Conservation (phyloP, 2,888 invertebrate species). For the Phorcus lineatus region DNA sequence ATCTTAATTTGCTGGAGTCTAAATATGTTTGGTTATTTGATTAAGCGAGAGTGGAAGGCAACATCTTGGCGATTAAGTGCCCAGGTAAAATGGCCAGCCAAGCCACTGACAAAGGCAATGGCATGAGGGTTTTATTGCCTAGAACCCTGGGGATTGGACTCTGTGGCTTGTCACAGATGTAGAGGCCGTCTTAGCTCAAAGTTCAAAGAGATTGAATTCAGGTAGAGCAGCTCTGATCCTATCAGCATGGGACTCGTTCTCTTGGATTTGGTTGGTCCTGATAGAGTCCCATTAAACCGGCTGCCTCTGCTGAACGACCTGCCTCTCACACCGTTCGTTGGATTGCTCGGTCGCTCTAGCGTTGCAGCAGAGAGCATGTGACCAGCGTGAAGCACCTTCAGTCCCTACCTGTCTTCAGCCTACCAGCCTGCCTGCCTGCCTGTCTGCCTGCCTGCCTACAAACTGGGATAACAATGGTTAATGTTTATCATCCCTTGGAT, state of each 20-base stretch:
- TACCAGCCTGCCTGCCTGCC: not conserved
- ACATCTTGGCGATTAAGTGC: too few relatives aligned
- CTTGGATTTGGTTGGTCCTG: constrained; percentile 18
- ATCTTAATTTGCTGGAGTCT: too few relatives aligned
- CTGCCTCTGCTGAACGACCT: not conserved
- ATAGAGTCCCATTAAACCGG: constrained; percentile 8
- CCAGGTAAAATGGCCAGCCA: too few relatives aligned
- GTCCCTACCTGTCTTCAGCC: not conserved
- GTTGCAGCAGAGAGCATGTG: constrained; percentile 9
- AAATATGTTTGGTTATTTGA: too few relatives aligned
- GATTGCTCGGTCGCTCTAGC: not conserved
- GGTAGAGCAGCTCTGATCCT: constrained; percentile 15
- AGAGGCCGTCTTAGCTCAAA: constrained; percentile 18
- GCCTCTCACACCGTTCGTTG: too few relatives aligned
- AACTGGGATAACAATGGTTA: constrained; percentile 19
- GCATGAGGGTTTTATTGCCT: not conserved
- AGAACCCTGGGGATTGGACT: not conserved
- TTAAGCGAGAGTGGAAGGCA: too few relatives aligned
- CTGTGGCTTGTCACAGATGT: constrained; percentile 1
- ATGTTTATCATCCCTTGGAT: constrained; percentile 17
- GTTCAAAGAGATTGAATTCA: constrained; percentile 30
- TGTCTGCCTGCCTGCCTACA: constrained; percentile 1
- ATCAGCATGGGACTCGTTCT: constrained; percentile 14
- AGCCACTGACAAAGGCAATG: too few relatives aligned
- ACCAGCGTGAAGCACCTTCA: constrained; percentile 13